These are phyloP conservation scores for Barnardius zonarius DNA, from an alignment of 2,113 vertebrate genomes.

Conservation along the genomic window DNA sequence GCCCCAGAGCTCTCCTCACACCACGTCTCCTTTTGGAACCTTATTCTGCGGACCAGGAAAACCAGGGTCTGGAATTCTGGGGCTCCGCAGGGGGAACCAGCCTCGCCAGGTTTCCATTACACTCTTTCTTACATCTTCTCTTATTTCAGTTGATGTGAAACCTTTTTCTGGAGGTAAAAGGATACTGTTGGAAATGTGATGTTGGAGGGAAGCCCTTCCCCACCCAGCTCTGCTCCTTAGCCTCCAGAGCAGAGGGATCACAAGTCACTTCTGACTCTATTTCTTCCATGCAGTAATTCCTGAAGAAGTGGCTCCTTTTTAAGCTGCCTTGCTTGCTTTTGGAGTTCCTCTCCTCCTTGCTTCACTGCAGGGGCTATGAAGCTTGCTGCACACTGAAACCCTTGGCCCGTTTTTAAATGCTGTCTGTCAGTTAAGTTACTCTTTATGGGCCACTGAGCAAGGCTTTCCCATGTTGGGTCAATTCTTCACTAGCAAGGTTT, in stretches of 20 bases:
- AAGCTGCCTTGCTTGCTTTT: background rate
- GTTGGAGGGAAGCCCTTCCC: constrained; percentile 22
- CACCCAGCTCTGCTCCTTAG: background rate
- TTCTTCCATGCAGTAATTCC: constrained; percentile 36
- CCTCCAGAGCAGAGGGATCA: background rate
- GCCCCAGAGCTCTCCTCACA: background rate
- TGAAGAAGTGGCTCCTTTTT: background rate
- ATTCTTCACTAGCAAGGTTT: background rate
- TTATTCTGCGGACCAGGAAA: background rate
- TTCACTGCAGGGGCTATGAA: background rate
- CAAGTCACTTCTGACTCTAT: background rate
- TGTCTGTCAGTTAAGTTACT: background rate
- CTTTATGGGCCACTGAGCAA: background rate
- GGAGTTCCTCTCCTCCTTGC: background rate
- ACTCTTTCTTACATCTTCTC: background rate
- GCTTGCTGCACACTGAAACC: background rate
- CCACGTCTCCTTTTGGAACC: background rate
- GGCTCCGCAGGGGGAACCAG: background rate
- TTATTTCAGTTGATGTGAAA: constrained; percentile 6
- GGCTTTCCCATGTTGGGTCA: background rate
- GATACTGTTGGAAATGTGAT: background rate
- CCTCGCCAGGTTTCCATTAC: background rate
- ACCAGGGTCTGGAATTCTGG: background rate
- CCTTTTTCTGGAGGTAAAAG: background rate
- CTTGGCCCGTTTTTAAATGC: background rate